Base-by-base conservation (phyloP, 2,113 vertebrate genomes). In the Synchiropus splendidus region DNA sequence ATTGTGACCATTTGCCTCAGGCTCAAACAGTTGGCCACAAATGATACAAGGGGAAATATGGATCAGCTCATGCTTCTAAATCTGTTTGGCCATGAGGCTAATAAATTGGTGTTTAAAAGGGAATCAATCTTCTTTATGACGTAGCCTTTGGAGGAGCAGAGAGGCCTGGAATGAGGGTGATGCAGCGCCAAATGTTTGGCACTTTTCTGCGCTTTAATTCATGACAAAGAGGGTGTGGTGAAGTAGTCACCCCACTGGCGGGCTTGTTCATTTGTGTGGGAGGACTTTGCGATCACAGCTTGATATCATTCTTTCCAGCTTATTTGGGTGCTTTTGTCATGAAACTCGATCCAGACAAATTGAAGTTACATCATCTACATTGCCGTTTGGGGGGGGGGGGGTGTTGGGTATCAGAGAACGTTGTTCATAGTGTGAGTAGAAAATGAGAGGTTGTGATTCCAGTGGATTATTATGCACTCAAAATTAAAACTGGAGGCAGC, bases 201-300 rank as follows among this genome's bases (percentile, higher is more conserved):
- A 27, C 48, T 48, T 36, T 43, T 54, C 53, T 61, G 49, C 21
- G 44, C 43, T 27, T 8, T 58, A 59, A 61, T 55, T 61, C 40
- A 60, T 69, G 54, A 54, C 64, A 58, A 42, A 55, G 47, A 58
- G 60, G 64, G 70, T 68, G 72, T 60, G 64, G 58, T 16, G 6
- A 12, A 36, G 51, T 41, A 52, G 65, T 45, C 57, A 62, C 44
- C 33, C 64, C 47, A 48, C 58, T 66, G 62, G 61, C 64, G 61
- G 34, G 45, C 18, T 31, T 14, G 48, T 38, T 31, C 37, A 43
- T 43, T 6, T 43, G 17, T 39, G 43, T 39, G 42, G 15, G 45
- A 27, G 31, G 37, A 8, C n/a, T 40, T 34, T 52, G 46, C 69
- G 61, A 64, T 70, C 51, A 60, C 56, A 42, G 48, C 52, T 61